Base-by-base conservation (phyloP, 2,888 invertebrate genomes). In the Sepiola atlantica region DNA sequence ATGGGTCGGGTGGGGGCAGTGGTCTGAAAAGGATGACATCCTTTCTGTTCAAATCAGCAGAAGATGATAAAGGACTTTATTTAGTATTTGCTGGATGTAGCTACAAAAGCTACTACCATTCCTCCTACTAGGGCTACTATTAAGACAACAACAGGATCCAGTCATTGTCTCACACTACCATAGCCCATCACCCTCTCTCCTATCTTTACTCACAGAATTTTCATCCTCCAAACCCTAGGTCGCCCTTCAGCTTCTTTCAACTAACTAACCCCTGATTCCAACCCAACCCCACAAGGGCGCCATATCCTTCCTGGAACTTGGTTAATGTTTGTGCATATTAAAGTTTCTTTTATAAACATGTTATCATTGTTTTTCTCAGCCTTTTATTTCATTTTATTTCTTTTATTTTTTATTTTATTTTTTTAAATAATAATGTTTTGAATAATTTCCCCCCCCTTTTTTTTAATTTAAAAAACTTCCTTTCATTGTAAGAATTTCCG, bases 401-500 rank as follows among this genome's bases (percentile, higher is more conserved):
- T 45, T 45, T 2, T 45, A 45, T 45, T n/a, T n/a, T n/a, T 45
- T 45, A 45, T 45, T 45, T 45, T 45, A 45, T 45, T 45, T 45
- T 45, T 45, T 45, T 45, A 45, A 28, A 14, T 77, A 77, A 77
- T 77, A 77, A 77, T 14, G 77, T 77, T 77, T 77, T 77, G 77
- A 77, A 77, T 77, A 77, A 77, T 18, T 77, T 77, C 8, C 45
- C n/a, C n/a, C n/a, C n/a, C n/a, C 45, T n/a, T 77, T 77, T 77
- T 14, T 77, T 16, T 77, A 77, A 77, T 77, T 77, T n/a, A 4
- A 77, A 77, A 45, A 77, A 77, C 32, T 77, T 77, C 77, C 77
- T 77, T 77, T 77, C 32, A 77, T 77, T 77, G n/a, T 77, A 77
- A 77, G 77, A 77, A 77, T 77, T 77, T 77, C 77, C 77, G 77